Evolutionary conservation across 2,797 vertebrate species (phyloP).

Genomic region (Lycodopsis pacificus): DNA sequence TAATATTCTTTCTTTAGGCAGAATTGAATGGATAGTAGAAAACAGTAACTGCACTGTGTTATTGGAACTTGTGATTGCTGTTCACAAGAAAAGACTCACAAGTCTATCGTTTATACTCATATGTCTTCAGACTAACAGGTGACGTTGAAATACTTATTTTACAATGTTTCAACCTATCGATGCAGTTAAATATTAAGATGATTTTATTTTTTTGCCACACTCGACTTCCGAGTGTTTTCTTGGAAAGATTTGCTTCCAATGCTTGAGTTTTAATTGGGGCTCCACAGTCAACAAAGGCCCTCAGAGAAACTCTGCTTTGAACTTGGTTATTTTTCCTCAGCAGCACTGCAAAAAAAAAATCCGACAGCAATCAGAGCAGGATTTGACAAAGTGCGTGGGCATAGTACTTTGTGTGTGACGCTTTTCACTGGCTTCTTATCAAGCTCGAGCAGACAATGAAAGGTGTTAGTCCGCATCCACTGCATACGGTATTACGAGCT

Average conservation of each 20-base stretch:
- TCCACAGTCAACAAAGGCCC: slow-evolving; percentile 65
- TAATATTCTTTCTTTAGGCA: neutral
- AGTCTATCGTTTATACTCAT: slow-evolving; percentile 20
- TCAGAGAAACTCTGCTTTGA: slow-evolving; percentile 69
- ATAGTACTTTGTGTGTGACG: slow-evolving; percentile 51
- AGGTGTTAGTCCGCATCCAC: slow-evolving; percentile 44
- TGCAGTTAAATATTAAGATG: neutral
- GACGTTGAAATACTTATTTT: neutral
- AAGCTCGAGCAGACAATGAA: slow-evolving; percentile 46
- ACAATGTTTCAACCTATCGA: neutral
- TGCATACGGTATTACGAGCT: neutral
- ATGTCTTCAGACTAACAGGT: slow-evolving; percentile 11
- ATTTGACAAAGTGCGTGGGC: slow-evolving; percentile 43
- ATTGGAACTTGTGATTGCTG: slow-evolving; percentile 36
- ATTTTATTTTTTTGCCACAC: slow-evolving; percentile 14
- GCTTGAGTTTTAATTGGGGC: slow-evolving; percentile 75
- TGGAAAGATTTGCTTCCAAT: slow-evolving; percentile 59
- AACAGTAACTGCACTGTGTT: slow-evolving; percentile 52
- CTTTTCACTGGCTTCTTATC: slow-evolving; percentile 52
- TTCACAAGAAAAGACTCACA: slow-evolving; percentile 34
- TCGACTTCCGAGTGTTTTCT: slow-evolving; percentile 45
- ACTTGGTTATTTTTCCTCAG: slow-evolving; percentile 70
- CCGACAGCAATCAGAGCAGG: slow-evolving; percentile 53
- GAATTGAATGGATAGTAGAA: neutral
- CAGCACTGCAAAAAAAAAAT: slow-evolving; percentile 58